Base-by-base conservation (phyloP, 2,888 invertebrate species). In the Thumatha senex region DNA sequence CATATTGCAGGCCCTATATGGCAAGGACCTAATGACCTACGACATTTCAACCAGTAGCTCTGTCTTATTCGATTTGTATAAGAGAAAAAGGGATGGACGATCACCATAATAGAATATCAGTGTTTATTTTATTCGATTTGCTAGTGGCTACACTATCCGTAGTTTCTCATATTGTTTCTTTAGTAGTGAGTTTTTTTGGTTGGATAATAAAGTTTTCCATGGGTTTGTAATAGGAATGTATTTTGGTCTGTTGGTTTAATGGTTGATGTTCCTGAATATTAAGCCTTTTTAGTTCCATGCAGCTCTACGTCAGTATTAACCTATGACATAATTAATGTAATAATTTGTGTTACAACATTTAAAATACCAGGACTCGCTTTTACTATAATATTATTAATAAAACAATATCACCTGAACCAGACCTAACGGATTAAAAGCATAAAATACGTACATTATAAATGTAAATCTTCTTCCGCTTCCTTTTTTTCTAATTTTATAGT, bases 1-100 rank as follows among this genome's bases (percentile, higher is more conserved):
- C 90, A 88, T 90, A 91, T 91, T 91, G 88, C 80, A 66, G 76
- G 70, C 91, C 89, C 64, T 89, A 89, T 82, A 88, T 83, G 88
- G 90, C 70, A 63, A 67, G 86, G 82, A 89, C 90, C 91, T 90
- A 89, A 89, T 90, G 91, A 90, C 91, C 91, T 90, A 84, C 83
- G 90, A 91, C 91, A 88, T 91, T 91, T 90, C 86, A 89, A 88
- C 88, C 80, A 79, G 76, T 83, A 78, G 66, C 74, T 49, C 70
- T 50, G 61, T 88, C 89, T 74, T 70, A 63, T 71, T 85, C 82
- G 63, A 58, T 66, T 65, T 43, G 53, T 46, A 52, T 56, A 64
- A 42, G 82, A 49, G 66, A 56, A 78, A 88, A 68, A 67, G 67
- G 73, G 82, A 86, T 56, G 73, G 69, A 47, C 61, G 74, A 85